Conservation (phyloP, 2,888 invertebrate species). For the Dicyrtoma fusca region DNA sequence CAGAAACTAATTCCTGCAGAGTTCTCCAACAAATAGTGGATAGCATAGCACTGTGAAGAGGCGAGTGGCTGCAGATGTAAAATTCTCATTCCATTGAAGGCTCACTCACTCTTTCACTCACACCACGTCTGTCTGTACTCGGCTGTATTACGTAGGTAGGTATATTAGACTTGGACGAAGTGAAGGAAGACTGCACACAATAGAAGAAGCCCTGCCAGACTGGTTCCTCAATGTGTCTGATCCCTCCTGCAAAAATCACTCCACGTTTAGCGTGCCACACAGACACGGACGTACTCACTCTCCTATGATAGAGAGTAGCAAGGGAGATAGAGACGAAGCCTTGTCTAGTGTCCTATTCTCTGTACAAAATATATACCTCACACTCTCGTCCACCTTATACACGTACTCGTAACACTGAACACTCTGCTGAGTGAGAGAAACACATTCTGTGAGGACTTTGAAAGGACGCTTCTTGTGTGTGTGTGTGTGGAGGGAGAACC, state of each 20-base stretch:
- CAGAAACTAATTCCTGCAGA: too few relatives aligned
- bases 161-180: too few relatives aligned
- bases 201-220: not conserved
- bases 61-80: too few relatives aligned
- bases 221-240: constrained; percentile 19
- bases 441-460: not conserved
- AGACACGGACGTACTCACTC: not conserved
- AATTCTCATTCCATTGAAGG: too few relatives aligned
- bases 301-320: not conserved
- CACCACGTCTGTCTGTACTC: too few relatives aligned
- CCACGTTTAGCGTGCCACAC: not conserved
- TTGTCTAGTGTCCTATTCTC: not conserved
- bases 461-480: not conserved
- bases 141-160: too few relatives aligned
- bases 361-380: constrained; percentile 1
- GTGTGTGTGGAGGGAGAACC: constrained; percentile 9
- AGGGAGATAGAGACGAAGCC: not conserved
- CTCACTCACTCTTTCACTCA: too few relatives aligned
- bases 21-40: too few relatives aligned
- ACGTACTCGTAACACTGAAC: not conserved
- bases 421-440: not conserved
- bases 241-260: constrained; percentile 37
- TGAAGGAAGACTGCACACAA: too few relatives aligned
- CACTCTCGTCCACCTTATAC: too few relatives aligned
- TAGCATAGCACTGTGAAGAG: too few relatives aligned